These are phyloP conservation scores for Astreopora myriophthalma DNA, from an alignment of 64 coral and sea anemone species.

Conservation along the genomic window DNA sequence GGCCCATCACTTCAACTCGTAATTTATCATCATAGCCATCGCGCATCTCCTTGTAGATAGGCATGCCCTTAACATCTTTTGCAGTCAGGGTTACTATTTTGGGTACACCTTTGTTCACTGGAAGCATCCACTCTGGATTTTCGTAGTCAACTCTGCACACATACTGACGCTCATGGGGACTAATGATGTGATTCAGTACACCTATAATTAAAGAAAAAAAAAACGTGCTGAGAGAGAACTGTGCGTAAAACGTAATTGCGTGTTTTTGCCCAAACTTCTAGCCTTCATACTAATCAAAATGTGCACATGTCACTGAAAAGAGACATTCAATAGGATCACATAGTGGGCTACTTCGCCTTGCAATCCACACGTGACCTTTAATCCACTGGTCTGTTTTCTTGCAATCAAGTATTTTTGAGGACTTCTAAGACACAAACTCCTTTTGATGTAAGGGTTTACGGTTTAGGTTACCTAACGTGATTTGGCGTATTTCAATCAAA, in stretches of 20 bases:
- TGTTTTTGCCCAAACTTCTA: too few species aligned
- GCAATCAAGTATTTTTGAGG: too few species aligned
- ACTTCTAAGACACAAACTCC: too few species aligned
- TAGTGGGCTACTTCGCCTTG: too few species aligned
- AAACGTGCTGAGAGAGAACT: background rate
- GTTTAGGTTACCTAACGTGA: too few species aligned
- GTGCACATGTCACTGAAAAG: too few species aligned
- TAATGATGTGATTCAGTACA: slow-evolving; percentile 68
- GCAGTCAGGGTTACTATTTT: slow-evolving; percentile 73
- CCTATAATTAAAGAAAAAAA: background rate
- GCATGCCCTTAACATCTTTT: slow-evolving; percentile 7
- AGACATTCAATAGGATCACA: too few species aligned
- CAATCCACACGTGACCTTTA: too few species aligned
- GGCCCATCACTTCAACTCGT: background rate
- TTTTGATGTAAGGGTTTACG: too few species aligned
- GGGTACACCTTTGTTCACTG: slow-evolving; percentile 78
- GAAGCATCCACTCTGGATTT: slow-evolving; percentile 70
- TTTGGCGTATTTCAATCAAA: too few species aligned
- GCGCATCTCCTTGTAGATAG: slow-evolving; percentile 30
- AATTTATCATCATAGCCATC: background rate
- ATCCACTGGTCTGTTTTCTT: too few species aligned
- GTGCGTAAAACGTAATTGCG: background rate
- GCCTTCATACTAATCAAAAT: too few species aligned
- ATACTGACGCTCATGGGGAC: slow-evolving; percentile 81
- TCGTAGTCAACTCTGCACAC: slow-evolving; percentile 65